Percentiles rank a stretch among this genome's conserved stretches.
Conservation (phyloP, 1,140 invertebrate species). For the Calycopis cecrops region DNA sequence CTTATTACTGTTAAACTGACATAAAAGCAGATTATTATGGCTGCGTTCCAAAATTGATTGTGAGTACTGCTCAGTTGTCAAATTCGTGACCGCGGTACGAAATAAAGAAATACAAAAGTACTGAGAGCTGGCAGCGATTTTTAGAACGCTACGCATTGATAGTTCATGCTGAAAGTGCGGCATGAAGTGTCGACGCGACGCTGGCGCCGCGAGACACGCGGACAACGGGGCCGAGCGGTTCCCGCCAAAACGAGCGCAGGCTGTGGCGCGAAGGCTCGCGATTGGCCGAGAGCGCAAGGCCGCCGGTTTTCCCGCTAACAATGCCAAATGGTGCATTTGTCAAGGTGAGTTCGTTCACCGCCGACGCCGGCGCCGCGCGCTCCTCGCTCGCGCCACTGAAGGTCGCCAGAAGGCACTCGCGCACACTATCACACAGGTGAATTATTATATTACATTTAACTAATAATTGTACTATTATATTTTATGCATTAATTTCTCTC, state of each 20-base stretch:
- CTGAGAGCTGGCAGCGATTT: too few relatives aligned
- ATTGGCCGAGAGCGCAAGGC: slow-evolving; percentile 66
- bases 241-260: slow-evolving; percentile 69
- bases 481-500: slow-evolving; percentile 21
- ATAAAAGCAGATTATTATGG: too few relatives aligned
- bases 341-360: slow-evolving; percentile 74
- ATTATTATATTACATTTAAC: slow-evolving; percentile 34
- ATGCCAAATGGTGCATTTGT: slow-evolving; percentile 75
- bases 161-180: slow-evolving; percentile 51
- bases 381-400: slow-evolving; percentile 55
- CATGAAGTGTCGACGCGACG: slow-evolving; percentile 40
- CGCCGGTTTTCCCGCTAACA: slow-evolving; percentile 74
- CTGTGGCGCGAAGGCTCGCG: slow-evolving; percentile 64
- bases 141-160: slow-evolving; percentile 34
- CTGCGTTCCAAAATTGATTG: too few relatives aligned
- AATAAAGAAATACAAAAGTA: too few relatives aligned
- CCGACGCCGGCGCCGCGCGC: slow-evolving; percentile 64
- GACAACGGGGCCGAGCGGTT: slow-evolving; percentile 43
- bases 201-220: slow-evolving; percentile 26
- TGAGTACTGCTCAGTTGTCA: too few relatives aligned
- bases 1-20: too few relatives aligned
- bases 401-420: slow-evolving; percentile 57
- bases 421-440: slow-evolving; percentile 58
- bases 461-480: slow-evolving; percentile 15
- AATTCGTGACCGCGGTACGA: too few relatives aligned